These are phyloP conservation scores for Liolophura sinensis DNA, from an alignment of 1,140 invertebrate genomes.

Conservation along the genomic window DNA sequence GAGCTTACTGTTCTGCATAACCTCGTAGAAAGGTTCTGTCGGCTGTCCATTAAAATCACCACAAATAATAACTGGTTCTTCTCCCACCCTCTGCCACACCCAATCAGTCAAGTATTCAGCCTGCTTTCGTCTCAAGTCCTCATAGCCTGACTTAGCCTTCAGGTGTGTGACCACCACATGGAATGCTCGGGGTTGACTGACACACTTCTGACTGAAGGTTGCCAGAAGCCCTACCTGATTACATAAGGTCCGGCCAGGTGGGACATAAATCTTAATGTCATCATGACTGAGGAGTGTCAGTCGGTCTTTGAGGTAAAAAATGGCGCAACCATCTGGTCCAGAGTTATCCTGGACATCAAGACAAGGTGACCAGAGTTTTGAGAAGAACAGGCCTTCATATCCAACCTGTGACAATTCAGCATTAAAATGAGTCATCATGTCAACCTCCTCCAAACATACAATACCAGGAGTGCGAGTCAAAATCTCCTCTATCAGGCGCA, in stretches of 20 bases:
- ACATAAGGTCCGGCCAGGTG: too few relatives aligned
- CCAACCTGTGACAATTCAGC: constrained; percentile 68
- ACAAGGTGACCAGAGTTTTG: constrained; percentile 80
- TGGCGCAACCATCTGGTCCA: constrained; percentile 80
- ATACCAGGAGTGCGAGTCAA: constrained; percentile 71
- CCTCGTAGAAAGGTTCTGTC: constrained; percentile 70
- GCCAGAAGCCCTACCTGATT: too few relatives aligned
- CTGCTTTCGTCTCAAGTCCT: constrained; percentile 70
- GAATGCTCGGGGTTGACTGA: constrained; percentile 44
- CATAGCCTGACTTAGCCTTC: constrained; percentile 69
- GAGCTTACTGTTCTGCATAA: constrained; percentile 29
- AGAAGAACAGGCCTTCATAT: constrained; percentile 73
- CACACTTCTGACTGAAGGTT: too few relatives aligned
- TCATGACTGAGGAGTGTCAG: constrained; percentile 67
- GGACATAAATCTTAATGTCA: constrained; percentile 48
- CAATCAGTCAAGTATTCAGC: constrained; percentile 73
- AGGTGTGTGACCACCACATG: constrained; percentile 76
- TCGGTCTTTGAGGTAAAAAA: constrained; percentile 71
- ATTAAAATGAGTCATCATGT: constrained; percentile 74
- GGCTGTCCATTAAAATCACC: constrained; percentile 84
- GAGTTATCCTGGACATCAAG: constrained; percentile 70
- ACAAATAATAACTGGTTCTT: constrained; percentile 67
- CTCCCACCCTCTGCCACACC: constrained; percentile 59
- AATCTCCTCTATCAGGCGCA: constrained; percentile 75
- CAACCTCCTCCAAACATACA: constrained; percentile 78